Evolutionary conservation across 2,797 vertebrate genomes (phyloP).

Genomic region (Silurus lanzhouensis): DNA sequence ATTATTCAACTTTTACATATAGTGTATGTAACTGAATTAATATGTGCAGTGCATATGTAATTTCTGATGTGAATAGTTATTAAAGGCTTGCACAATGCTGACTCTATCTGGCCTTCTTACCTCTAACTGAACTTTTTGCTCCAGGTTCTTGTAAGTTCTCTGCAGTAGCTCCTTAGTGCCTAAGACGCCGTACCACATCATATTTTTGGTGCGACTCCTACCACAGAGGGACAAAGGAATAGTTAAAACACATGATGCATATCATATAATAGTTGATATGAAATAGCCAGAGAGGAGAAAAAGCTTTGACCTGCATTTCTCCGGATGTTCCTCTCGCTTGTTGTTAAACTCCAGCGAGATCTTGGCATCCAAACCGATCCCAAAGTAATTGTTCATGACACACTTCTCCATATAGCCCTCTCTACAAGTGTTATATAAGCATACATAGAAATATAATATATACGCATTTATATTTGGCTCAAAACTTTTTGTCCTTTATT

Average conservation of each 20-base stretch:
- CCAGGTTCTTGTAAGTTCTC: conserved; percentile 96
- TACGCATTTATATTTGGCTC: background rate
- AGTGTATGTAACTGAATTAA: background rate
- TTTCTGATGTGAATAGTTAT: background rate
- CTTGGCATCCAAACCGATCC: conserved; percentile 96
- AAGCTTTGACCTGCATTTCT: conserved; percentile 93
- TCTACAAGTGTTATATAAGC: conserved; percentile 65
- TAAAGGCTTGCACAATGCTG: background rate
- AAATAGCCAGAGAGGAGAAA: background rate
- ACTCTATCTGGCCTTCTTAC: conserved; percentile 68
- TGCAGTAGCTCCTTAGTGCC: conserved; percentile 95
- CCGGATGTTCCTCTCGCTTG: conserved; percentile 95
- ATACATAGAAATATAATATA: background rate
- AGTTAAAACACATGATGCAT: background rate
- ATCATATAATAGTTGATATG: background rate
- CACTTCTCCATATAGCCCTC: conserved; percentile 98
- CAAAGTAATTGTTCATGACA: conserved; percentile 99
- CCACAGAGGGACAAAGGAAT: conserved; percentile 19
- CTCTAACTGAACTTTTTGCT: conserved; percentile 97
- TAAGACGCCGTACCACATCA: conserved; percentile 99
- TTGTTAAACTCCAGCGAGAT: conserved; percentile 99
- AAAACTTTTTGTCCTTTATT: background rate
- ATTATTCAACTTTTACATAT: background rate
- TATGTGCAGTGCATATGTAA: background rate
- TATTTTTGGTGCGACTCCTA: conserved; percentile 97